Conservation (phyloP, 2,113 vertebrate species). For the Tachuris rubrigastra region DNA sequence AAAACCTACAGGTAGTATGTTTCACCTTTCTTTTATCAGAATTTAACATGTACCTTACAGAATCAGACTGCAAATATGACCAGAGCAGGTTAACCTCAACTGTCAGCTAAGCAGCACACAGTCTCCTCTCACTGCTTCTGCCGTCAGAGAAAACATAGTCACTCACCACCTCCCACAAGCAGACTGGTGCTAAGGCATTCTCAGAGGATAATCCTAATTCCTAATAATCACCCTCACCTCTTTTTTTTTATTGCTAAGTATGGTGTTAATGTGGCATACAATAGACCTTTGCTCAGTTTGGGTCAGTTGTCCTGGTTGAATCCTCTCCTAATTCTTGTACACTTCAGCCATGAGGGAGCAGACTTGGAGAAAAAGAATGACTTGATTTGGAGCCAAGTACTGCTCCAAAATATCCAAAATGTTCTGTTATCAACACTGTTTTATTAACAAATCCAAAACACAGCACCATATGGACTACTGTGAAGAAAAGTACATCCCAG, state of each 20-base stretch:
- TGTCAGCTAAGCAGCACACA: background rate
- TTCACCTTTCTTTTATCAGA: background rate
- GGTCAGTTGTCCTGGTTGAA: background rate
- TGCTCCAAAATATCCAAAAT: background rate
- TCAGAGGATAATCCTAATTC: background rate
- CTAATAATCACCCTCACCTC: background rate
- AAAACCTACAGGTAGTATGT: background rate
- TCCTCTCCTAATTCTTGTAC: background rate
- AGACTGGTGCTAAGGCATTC: background rate
- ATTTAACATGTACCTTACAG: background rate
- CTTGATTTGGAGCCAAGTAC: background rate
- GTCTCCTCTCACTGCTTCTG: background rate
- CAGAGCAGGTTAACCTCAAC: background rate
- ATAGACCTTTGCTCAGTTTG: background rate
- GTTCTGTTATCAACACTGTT: background rate
- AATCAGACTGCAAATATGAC: background rate
- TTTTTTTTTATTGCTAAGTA: background rate
- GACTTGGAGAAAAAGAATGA: background rate
- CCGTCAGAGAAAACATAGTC: background rate
- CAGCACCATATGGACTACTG: background rate
- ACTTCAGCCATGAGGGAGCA: background rate
- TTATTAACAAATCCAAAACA: background rate
- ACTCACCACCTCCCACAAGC: background rate
- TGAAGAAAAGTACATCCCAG: background rate
- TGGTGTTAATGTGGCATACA: background rate